Conservation (phyloP, 2,113 vertebrate genomes). For the Cyanocitta stelleri region DNA sequence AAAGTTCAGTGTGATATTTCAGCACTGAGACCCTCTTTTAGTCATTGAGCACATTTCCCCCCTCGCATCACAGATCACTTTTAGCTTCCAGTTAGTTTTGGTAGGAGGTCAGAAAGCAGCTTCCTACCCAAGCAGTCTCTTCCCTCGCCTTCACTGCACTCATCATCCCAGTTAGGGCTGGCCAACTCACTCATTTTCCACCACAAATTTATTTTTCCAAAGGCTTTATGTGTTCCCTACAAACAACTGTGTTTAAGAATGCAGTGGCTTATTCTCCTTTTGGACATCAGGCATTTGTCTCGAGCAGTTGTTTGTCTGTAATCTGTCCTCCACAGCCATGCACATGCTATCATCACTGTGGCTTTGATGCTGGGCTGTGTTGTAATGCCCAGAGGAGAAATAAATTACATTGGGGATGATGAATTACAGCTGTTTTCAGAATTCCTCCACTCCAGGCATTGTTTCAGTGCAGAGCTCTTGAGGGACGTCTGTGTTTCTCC, state of each 20-base stretch:
- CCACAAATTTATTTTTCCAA: neutral
- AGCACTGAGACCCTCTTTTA: neutral
- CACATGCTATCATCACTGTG: neutral
- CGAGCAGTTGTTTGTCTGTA: neutral
- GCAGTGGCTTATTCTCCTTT: neutral
- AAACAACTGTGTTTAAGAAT: neutral
- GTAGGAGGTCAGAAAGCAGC: neutral
- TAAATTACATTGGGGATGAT: neutral
- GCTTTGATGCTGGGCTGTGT: neutral
- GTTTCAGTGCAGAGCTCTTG: neutral
- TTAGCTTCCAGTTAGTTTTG: neutral
- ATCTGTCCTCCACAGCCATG: neutral
- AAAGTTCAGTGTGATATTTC: neutral
- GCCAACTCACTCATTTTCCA: neutral
- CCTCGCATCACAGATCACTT: neutral
- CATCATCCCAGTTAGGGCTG: neutral
- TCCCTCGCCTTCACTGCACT: neutral
- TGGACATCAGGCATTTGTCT: neutral
- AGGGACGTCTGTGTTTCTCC: neutral
- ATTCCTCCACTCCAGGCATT: neutral
- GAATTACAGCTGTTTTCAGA: conserved; percentile 25
- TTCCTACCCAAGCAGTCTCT: neutral
- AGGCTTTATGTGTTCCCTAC: neutral
- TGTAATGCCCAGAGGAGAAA: conserved; percentile 11
- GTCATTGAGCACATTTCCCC: neutral